Evolutionary conservation across 1,140 invertebrate species (phyloP).

Genomic region (Drosophila prosaltans): DNA sequence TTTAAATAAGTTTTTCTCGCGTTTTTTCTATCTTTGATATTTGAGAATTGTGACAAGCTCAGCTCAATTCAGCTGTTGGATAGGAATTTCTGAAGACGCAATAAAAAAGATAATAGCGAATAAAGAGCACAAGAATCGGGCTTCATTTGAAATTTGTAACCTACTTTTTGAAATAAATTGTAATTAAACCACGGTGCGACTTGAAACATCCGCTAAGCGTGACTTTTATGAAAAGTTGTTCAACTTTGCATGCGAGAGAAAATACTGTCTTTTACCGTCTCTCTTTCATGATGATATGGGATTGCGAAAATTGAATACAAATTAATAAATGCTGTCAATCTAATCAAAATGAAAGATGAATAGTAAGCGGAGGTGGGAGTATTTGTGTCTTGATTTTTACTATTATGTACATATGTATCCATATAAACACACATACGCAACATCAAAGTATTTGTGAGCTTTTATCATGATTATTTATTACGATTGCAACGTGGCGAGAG

Average conservation of each 20-base stretch:
- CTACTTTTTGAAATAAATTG: conserved; percentile 15
- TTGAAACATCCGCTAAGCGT: conserved; percentile 29
- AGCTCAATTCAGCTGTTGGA: conserved; percentile 1
- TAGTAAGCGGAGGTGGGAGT: not conserved
- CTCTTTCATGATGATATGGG: not conserved
- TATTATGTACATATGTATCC: conserved; percentile 5
- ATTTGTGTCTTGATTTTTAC: conserved; percentile 22
- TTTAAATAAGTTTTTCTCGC: not conserved
- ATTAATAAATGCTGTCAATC: conserved; percentile 41
- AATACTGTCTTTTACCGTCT: conserved; percentile 22
- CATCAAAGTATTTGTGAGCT: conserved; percentile 31
- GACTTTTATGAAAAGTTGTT: conserved; percentile 32
- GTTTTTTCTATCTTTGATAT: not conserved
- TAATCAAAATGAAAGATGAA: conserved; percentile 52
- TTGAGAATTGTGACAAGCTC: conserved; percentile 11
- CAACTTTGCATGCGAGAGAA: conserved; percentile 64
- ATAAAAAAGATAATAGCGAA: conserved; percentile 18
- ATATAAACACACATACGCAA: not conserved
- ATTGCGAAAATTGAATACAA: conserved; percentile 48
- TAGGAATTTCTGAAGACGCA: conserved; percentile 34
- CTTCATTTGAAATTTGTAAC: not conserved
- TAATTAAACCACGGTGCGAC: conserved; percentile 50
- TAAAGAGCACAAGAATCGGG: not conserved
- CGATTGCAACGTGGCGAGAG: conserved; percentile 75
- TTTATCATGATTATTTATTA: conserved; percentile 69